Evolutionary conservation across 2,113 vertebrate genomes (phyloP), one percentile per base, ranked within the genome.

Genomic region (Zapus hudsonius): DNA sequence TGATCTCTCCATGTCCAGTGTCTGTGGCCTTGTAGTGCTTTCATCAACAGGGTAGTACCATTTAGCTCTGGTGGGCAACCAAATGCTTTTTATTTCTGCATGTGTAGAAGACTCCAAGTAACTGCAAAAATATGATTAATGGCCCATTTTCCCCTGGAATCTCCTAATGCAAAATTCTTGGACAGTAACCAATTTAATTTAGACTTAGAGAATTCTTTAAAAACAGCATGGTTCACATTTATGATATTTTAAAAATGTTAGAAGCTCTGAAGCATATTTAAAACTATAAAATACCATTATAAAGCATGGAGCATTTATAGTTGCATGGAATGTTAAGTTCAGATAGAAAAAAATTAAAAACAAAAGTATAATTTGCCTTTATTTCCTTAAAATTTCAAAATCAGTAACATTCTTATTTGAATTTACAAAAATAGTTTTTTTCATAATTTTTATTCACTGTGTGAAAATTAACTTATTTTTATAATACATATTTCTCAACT

Each of bases 211-310:
- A 96, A 97, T 10, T 42, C 90, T n/a, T n/a, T n/a, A n/a, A n/a
- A n/a, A n/a, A n/a, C n/a, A n/a, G n/a, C n/a, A n/a, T 97, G 87
- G 33, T 42, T 97, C 93, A 93, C 74, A 96, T 97, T 94, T 96
- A 92, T 95, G 91, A 76, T 93, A 93, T 97, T 97, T 95, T 96
- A n/a, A n/a, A n/a, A n/a, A n/a, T n/a, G n/a, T n/a, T n/a, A n/a
- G n/a, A 73, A 89, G 95, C 40, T 67, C 95, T 96, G 0, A 29
- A 55, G 55, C 87, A 81, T 7, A 16, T 96, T 96, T 97, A 95
- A 94, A 76, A 95, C 67, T 42, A 87, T 76, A 44, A 55, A 96
- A 88, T 89, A 94, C 72, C 17, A 90, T 38, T 95, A 76, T 75
- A 96, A 96, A 97, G 44, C 44, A 92, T 75, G 66, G 96, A 23